Evolutionary conservation across 2,113 vertebrate species (phyloP).

Genomic region (Campylorhamphus procurvoides): DNA sequence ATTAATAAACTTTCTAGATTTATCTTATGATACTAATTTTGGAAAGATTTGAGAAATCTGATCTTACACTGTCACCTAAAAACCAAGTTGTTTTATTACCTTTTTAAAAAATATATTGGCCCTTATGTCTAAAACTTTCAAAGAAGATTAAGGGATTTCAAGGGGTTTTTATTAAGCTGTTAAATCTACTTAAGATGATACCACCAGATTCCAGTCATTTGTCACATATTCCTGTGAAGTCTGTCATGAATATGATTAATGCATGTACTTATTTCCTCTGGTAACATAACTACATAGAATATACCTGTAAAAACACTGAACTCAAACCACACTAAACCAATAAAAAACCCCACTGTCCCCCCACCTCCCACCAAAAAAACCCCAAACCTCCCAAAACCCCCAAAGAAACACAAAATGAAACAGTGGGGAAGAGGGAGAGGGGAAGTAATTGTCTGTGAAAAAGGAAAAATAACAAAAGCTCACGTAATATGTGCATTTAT

Average conservation of each 20-base stretch:
- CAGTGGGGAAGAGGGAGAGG: accelerated
- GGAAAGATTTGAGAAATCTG: background rate
- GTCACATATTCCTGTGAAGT: background rate
- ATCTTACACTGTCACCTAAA: background rate
- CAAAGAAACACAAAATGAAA: background rate
- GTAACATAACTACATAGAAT: background rate
- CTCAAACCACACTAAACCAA: background rate
- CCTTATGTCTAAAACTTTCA: background rate
- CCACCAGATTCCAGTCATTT: background rate
- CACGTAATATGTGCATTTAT: background rate
- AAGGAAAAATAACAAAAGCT: background rate
- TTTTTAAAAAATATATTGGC: background rate
- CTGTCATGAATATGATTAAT: background rate
- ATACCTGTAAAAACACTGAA: background rate
- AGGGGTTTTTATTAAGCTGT: background rate
- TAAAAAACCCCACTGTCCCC: background rate
- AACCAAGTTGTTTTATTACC: accelerated
- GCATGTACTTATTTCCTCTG: background rate
- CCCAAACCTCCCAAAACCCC: accelerated
- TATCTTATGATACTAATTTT: background rate
- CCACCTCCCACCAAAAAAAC: accelerated
- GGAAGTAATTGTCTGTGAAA: background rate
- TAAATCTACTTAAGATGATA: background rate
- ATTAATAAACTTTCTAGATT: background rate
- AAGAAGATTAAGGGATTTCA: background rate